Percentiles rank a stretch among this genome's conserved stretches.
Evolutionary conservation across 2,888 invertebrate genomes (phyloP).

Genomic region (Limenitis camilla): DNA sequence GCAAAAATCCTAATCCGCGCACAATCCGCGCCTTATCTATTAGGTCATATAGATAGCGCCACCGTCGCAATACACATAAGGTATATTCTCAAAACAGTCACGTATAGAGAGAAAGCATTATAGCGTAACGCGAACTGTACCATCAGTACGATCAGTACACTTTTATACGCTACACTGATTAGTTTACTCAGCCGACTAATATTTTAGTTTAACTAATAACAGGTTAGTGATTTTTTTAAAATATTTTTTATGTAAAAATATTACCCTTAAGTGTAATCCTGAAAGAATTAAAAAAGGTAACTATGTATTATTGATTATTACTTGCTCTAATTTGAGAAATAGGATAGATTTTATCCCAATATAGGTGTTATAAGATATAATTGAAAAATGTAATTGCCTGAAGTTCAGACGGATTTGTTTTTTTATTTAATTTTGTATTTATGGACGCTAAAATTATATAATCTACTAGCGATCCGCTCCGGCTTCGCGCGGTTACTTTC

Average conservation of each 20-base stretch:
- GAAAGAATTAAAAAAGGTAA: no score
- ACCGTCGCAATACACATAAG: slow-evolving; percentile 15
- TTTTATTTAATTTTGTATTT: no score
- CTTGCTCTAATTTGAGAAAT: no score
- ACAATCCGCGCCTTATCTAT: slow-evolving; percentile 13
- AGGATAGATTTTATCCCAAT: no score
- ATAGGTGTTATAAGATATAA: no score
- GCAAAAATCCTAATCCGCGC: no score
- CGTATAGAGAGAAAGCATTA: slow-evolving; percentile 23
- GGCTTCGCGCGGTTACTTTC: no score
- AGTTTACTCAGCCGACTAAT: background rate
- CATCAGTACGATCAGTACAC: background rate
- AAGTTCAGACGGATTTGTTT: no score
- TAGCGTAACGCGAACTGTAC: slow-evolving; percentile 4
- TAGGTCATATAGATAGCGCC: slow-evolving; percentile 6
- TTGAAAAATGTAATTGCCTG: no score
- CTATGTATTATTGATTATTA: no score
- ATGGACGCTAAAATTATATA: no score
- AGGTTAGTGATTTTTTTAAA: background rate
- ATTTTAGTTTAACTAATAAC: background rate
- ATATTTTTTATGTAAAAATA: background rate
- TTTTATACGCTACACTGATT: slow-evolving; percentile 5
- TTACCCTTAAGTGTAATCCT: background rate
- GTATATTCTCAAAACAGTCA: slow-evolving; percentile 21
- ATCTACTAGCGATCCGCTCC: no score